A percentile compares a stretch with the other conserved stretches of the same genome.
phyloP scores from a whole-genome alignment of 2,888 invertebrate genomes.

The Dusona sp. region DNA sequence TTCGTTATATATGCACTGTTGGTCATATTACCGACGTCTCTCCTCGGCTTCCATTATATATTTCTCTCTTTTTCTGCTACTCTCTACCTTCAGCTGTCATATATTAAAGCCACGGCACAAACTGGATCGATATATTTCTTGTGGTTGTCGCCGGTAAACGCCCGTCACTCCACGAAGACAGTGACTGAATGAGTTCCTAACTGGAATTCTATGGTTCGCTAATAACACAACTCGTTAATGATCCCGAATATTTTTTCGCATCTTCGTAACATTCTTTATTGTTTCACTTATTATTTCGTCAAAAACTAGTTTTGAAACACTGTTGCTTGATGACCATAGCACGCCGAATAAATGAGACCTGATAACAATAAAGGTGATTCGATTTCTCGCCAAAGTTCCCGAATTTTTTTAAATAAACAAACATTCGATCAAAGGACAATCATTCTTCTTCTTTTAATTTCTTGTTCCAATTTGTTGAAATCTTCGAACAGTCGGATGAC shows the following conservation, averaged over 20 bases:
- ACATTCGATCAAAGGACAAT: background rate
- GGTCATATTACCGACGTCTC: conserved; percentile 51
- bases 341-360: background rate
- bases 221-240: conserved; percentile 64
- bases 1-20: conserved; percentile 48
- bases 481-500: background rate
- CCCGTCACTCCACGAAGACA: conserved; percentile 61
- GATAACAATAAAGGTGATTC: background rate
- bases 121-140: conserved; percentile 65
- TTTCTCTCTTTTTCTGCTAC: conserved; percentile 4
- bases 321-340: background rate
- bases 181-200: conserved; percentile 65
- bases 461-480: background rate
- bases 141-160: conserved; percentile 60
- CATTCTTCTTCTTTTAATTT: background rate
- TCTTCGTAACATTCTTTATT: background rate
- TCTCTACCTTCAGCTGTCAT: conserved; percentile 47
- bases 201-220: conserved; percentile 55
- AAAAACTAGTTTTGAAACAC: background rate
- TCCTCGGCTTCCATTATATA: conserved; percentile 20
- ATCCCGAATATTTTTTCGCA: conserved; percentile 6
- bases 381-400: no score
- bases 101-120: conserved; percentile 57
- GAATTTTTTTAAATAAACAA: no score
- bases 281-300: background rate